Evolutionary conservation across 2,113 vertebrate species (phyloP), one percentile per base, ranked within the genome.

Genomic region (Nansenia antarctica): DNA sequence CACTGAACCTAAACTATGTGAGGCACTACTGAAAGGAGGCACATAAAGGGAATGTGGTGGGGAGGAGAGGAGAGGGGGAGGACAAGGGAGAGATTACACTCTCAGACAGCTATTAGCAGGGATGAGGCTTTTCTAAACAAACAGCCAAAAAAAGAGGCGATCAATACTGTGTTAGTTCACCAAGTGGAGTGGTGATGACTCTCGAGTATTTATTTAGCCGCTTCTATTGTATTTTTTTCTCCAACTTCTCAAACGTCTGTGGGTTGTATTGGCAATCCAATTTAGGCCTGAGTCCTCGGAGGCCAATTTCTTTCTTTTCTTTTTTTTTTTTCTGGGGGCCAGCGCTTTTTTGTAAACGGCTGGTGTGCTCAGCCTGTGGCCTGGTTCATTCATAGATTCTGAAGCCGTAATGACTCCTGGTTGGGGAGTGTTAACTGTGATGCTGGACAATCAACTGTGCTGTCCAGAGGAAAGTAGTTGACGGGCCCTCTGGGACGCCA

Each of bases 91-190:
- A 88, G 92, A 93, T 92, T 93, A 93, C 85, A 82, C 81, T 87
- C 82, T 87, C 76, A 92, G 89, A 88, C 89, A 88, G 90, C 89
- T 89, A 92, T 91, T 92, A 93, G 88, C 83, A 65, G 79, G 87
- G 91, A 91, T 91, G 89, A 92, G 85, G 87, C 87, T 91, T 86
- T 88, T 91, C 90, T 90, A 91, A 92, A 92, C 90, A 93, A 92
- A 93, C 85, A 90, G n/a, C n/a, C n/a, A 86, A 73, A 67, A 69
- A 68, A 88, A 85, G 85, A 74, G 86, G 82, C 67, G 81, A 92
- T 93, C 92, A 92, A 92, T 92, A 93, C 80, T 88, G 83, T 82
- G 85, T 91, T 89, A 88, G 89, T 90, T 89, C 87, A 87, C 83
- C 76, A 87, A 86, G 82, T 80, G 78, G 78, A 84, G 81, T 80